phyloP scores from a whole-genome alignment of 2,113 vertebrate genomes.

The Caretta caretta region DNA sequence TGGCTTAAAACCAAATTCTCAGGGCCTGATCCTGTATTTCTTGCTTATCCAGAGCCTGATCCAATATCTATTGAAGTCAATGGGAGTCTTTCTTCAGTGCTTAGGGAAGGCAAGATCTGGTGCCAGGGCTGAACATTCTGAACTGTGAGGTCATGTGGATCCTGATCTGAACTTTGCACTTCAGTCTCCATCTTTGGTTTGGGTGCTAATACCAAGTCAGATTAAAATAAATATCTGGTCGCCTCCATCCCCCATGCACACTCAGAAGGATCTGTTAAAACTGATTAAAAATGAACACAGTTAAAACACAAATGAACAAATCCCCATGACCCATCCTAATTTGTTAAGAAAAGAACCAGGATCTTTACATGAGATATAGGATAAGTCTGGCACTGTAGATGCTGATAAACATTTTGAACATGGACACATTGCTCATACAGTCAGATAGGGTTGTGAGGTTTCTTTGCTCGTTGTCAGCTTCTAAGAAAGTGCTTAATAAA shows the following conservation, averaged over 20 bases:
- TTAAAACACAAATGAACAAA: background rate
- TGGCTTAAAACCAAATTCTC: background rate
- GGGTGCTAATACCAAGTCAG: background rate
- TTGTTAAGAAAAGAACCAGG: background rate
- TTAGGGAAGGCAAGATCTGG: background rate
- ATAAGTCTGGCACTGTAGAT: rapidly evolving
- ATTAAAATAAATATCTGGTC: background rate
- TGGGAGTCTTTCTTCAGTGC: background rate
- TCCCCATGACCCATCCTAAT: background rate
- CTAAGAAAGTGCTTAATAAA: background rate
- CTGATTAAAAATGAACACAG: background rate
- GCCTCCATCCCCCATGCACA: rapidly evolving
- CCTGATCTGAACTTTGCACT: background rate
- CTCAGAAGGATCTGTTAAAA: background rate
- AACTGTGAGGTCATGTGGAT: background rate
- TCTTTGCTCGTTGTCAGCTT: background rate
- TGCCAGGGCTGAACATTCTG: background rate
- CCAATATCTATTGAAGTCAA: rapidly evolving
- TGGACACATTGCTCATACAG: background rate
- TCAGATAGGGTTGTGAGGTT: background rate
- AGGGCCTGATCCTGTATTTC: background rate
- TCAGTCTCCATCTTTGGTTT: background rate
- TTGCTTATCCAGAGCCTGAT: background rate
- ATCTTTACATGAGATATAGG: background rate
- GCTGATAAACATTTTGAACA: background rate